Evolutionary conservation across 2,113 vertebrate species (phyloP), one percentile per base, ranked within the genome.

Genomic region (Ochotona princeps): DNA sequence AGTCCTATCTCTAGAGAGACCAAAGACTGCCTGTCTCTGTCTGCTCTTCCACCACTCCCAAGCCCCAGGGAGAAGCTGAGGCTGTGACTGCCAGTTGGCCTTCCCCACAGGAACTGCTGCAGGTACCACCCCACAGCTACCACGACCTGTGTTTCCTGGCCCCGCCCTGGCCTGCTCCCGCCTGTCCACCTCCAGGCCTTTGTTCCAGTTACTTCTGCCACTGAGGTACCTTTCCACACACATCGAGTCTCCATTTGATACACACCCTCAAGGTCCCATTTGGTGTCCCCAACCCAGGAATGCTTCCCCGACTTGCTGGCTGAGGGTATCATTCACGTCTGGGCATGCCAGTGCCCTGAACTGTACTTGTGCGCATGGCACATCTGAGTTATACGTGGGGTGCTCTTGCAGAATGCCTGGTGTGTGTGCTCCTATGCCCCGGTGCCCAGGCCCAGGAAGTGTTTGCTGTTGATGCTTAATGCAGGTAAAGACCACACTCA

Each of bases 401-500:
- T 44, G 32, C 51, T 82, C 35, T 75, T 44, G n/a, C 5, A 57
- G 47, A 72, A 63, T 61, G 26, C 26, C 20, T 76, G 70, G 26
- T 26, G 2, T 8, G 28, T 11, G 28, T 23, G 76, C 11, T 63
- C 63, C 67, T n/a, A 12, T 8, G 66, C 38, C 15, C 28, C 54
- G 3, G 2, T 1, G 30, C 49, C 49, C 65, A 60, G 47, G 4
- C 61, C 35, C 70, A 12, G 72, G 2, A 26, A 60, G n/a, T 14
- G 15, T 23, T 14, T 67, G 47, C 1, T 5, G n/a, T 49, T 1
- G 1, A 21, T n/a, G 61, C 57, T 28, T 54, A 21, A 5, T 0
- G 15, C 7, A 21, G 94, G 88, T 70, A 51, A 91, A 95, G 95
- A 95, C 75, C 83, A 66, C 35, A 49, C 95, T 79, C 89, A 10